Evolutionary conservation across 2,113 vertebrate genomes (phyloP).

Genomic region (Sinocyclocheilus anophthalmus): DNA sequence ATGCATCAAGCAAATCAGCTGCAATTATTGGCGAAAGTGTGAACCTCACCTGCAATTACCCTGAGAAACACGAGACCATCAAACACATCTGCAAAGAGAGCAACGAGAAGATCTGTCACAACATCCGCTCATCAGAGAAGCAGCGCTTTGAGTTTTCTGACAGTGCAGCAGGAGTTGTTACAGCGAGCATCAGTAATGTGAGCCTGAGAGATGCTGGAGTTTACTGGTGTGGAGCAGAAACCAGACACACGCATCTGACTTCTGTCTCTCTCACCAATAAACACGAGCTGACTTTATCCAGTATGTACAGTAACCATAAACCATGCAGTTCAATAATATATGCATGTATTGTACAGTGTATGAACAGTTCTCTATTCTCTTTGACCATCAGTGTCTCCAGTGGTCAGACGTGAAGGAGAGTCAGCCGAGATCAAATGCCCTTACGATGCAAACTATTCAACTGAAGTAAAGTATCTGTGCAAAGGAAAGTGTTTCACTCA

Average conservation of each 20-base stretch:
- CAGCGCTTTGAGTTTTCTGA: not conserved
- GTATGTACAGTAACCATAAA: constrained; percentile 38
- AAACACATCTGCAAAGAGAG: too few relatives aligned
- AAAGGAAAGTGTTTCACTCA: not conserved
- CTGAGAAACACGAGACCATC: too few relatives aligned
- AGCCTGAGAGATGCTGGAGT: constrained; percentile 30
- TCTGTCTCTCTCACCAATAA: constrained; percentile 15
- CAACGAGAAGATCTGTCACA: not conserved
- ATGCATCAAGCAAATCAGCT: not conserved
- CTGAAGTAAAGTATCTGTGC: too few relatives aligned
- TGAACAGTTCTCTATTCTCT: not conserved
- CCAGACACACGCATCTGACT: not conserved
- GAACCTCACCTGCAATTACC: not conserved
- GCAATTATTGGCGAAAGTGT: not conserved
- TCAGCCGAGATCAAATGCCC: too few relatives aligned
- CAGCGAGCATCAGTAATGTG: constrained; percentile 6
- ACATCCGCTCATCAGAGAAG: not conserved
- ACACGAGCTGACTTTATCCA: not conserved
- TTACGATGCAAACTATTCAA: too few relatives aligned
- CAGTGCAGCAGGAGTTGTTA: not conserved
- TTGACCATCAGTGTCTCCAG: not conserved
- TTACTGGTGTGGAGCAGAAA: constrained; percentile 52
- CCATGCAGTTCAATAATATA: not conserved
- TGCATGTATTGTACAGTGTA: not conserved
- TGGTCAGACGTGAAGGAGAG: constrained; percentile 9